Percentiles rank a stretch among this genome's conserved stretches.
These are phyloP conservation scores for Apogon hyalosoma DNA, from an alignment of 2,797 vertebrate species.

Conservation along the genomic window DNA sequence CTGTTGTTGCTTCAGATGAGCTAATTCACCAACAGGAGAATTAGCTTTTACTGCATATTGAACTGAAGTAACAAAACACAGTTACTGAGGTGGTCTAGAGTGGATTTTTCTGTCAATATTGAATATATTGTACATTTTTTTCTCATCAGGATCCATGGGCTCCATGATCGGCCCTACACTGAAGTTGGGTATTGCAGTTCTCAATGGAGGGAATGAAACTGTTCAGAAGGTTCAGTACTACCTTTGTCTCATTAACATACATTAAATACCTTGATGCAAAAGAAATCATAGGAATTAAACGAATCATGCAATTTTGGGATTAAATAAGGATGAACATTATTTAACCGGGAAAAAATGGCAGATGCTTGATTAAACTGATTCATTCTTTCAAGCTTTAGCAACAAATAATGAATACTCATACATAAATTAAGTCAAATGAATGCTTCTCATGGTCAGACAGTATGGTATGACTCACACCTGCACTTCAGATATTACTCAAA, in stretches of 20 bases:
- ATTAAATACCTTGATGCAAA: background rate
- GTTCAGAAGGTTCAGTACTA: slow-evolving; percentile 90
- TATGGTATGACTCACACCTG: too few species aligned
- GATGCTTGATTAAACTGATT: background rate
- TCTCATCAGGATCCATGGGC: slow-evolving; percentile 86
- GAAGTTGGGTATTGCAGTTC: slow-evolving; percentile 93
- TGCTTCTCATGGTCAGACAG: too few species aligned
- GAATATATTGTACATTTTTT: slow-evolving; percentile 35
- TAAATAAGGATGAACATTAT: background rate
- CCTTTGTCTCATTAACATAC: too few species aligned
- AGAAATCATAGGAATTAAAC: background rate
- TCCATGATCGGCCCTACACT: slow-evolving; percentile 91
- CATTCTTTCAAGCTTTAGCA: background rate
- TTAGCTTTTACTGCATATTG: slow-evolving; percentile 5
- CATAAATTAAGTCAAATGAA: too few species aligned
- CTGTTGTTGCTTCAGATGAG: slow-evolving; percentile 7
- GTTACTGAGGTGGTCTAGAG: background rate
- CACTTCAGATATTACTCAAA: too few species aligned
- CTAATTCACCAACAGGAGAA: background rate
- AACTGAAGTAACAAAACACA: background rate
- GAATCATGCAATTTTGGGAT: background rate
- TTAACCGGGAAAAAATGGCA: background rate
- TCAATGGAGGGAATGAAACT: slow-evolving; percentile 92
- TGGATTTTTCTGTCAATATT: background rate
- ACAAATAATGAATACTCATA: background rate